Percentiles rank a stretch among this genome's conserved stretches.
These are phyloP conservation scores for Chrosomus eos DNA, from an alignment of 2,797 vertebrate species.

Conservation along the genomic window DNA sequence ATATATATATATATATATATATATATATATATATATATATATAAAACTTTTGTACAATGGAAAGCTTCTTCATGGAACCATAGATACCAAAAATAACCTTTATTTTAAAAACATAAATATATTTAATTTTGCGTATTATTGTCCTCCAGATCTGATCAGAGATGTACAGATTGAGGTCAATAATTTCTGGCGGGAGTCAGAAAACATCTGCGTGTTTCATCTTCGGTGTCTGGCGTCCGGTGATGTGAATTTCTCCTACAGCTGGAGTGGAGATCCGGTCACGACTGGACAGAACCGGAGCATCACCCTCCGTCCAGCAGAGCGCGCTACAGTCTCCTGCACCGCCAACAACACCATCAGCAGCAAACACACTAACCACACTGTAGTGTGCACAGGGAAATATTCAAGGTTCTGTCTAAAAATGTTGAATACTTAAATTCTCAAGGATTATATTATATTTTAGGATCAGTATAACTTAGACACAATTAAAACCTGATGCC, in stretches of 20 bases:
- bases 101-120: no score
- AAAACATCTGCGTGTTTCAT: slow-evolving; percentile 50
- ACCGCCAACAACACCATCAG: neutral
- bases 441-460: no score
- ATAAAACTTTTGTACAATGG: no score
- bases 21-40: no score
- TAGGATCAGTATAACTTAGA: no score
- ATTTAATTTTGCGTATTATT: neutral
- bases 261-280: slow-evolving; percentile 39
- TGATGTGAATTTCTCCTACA: slow-evolving; percentile 23
- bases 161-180: neutral
- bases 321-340: slow-evolving; percentile 54
- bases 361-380: fast-evolving
- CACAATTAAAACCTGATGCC: no score
- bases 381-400: slow-evolving; percentile 28
- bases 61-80: no score
- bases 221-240: slow-evolving; percentile 46
- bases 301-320: neutral
- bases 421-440: no score
- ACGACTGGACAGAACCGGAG: neutral
- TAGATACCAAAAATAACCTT: no score
- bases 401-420: no score
- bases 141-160: neutral
- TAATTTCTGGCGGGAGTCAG: fast-evolving
- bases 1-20: no score